Conservation (phyloP, 2,797 vertebrate species). For the Morelia viridis region DNA sequence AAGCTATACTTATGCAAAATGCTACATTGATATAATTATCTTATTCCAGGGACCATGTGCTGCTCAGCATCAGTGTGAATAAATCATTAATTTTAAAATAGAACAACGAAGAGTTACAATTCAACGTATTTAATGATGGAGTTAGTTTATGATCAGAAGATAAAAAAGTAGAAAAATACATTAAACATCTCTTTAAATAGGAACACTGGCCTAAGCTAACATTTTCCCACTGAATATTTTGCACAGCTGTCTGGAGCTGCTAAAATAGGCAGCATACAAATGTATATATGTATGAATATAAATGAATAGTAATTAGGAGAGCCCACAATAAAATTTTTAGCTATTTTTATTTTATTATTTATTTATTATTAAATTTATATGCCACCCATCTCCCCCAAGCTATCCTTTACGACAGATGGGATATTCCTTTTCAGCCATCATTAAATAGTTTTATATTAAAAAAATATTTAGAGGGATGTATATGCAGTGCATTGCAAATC, state of each 20-base stretch:
- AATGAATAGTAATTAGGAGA: neutral
- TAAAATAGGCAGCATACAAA: neutral
- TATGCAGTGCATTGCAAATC: neutral
- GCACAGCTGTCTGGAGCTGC: neutral
- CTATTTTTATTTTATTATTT: neutral
- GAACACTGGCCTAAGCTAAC: neutral
- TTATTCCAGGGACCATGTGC: neutral
- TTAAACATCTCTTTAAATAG: neutral
- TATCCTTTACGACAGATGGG: neutral
- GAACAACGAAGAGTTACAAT: neutral
- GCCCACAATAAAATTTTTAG: neutral
- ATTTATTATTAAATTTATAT: neutral
- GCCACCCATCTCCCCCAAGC: neutral
- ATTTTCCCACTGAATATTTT: neutral
- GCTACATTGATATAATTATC: neutral
- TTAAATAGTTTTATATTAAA: neutral
- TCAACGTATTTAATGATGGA: neutral
- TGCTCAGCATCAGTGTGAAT: neutral
- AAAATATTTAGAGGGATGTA: neutral
- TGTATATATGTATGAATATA: too few relatives aligned
- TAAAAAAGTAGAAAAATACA: neutral
- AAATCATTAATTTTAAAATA: conserved; percentile 1
- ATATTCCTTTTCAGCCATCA: neutral
- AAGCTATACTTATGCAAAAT: neutral
- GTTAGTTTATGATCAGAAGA: neutral